Base-by-base conservation (phyloP, 2,888 invertebrate species). In the Embidobia sp. region DNA sequence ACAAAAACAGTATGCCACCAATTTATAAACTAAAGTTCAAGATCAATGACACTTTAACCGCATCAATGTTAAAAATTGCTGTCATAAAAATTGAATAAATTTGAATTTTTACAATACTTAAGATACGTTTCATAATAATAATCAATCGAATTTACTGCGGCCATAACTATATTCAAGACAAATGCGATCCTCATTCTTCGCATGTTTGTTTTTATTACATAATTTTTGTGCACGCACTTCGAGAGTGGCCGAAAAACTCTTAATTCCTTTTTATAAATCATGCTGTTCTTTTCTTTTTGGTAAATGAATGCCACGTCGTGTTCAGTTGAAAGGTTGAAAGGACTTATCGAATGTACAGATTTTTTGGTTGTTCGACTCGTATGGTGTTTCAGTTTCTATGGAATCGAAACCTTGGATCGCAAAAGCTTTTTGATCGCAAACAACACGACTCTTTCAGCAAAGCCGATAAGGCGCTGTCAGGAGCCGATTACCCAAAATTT, bases 301-400 rank as follows among this genome's bases (percentile, higher is more conserved):
- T 10, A 4, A 13, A 13, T 26, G 33, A 51, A 53, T 53, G 35
- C 19, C 46, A 61, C 27, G 27, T 42, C 46, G 35, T 53, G 44
- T 51, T 44, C 44, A 33, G 37, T 53, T 67, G 27, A 74, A 57
- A 67, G 44, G 46, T 59, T 66, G 66, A 44, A 27, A 3, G 11
- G 51, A 57, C 66, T 66, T 66, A 66, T 53, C 44, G 64, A 49
- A 48, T 31, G 11, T 55, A 46, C 42, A 53, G 4, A 63, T 57
- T 64, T 64, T 64, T 57, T 64, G 31, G 51, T 33, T 22, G 15
- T 3, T 11, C 55, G 18, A 22, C 44, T 46, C 35, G 33, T 49
- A 33, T 64, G 27, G 61, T 55, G 53, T 67, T 67, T 67, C 51
- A 42, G 53, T 76, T 76, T 76, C 64, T 57, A 44, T 64, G 57